A percentile compares a stretch with the other conserved stretches of the same genome.
These are phyloP conservation scores for Whitmania pigra DNA, from an alignment of 1,140 invertebrate genomes.

Conservation along the genomic window DNA sequence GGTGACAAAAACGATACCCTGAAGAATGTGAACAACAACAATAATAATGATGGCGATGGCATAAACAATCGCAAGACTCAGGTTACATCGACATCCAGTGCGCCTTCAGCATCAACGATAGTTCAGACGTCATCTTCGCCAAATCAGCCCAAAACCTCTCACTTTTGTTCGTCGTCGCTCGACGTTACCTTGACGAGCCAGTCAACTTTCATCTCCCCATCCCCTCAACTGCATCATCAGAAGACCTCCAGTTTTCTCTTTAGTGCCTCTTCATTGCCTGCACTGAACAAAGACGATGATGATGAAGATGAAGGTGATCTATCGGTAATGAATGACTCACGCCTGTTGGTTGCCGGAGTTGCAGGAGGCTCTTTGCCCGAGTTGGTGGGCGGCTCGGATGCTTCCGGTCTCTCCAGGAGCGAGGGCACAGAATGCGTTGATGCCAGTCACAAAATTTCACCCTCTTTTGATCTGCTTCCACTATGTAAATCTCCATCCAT, in stretches of 20 bases:
- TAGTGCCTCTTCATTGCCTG: conserved; percentile 14
- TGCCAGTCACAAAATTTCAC: too few relatives aligned
- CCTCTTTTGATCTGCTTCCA: too few relatives aligned
- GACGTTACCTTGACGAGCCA: neutral
- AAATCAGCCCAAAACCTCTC: too few relatives aligned
- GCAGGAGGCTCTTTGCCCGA: conserved; percentile 14
- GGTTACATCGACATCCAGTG: too few relatives aligned
- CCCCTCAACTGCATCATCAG: neutral
- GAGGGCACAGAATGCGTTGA: too few relatives aligned
- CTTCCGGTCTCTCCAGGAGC: neutral
- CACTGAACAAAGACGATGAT: conserved; percentile 16
- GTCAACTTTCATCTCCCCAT: neutral
- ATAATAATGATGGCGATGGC: neutral
- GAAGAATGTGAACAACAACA: neutral
- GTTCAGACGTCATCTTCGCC: too few relatives aligned
- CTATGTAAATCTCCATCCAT: too few relatives aligned
- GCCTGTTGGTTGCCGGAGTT: conserved; percentile 4
- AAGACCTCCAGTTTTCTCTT: conserved; percentile 4
- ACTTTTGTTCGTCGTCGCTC: neutral
- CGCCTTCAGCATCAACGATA: too few relatives aligned
- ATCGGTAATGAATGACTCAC: neutral
- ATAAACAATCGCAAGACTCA: neutral
- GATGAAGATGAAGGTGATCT: neutral
- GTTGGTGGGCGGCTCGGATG: neutral
- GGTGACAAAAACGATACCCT: neutral